Evolutionary conservation across 2,113 vertebrate genomes (phyloP).

Genomic region (Gallinago paraguaiae): DNA sequence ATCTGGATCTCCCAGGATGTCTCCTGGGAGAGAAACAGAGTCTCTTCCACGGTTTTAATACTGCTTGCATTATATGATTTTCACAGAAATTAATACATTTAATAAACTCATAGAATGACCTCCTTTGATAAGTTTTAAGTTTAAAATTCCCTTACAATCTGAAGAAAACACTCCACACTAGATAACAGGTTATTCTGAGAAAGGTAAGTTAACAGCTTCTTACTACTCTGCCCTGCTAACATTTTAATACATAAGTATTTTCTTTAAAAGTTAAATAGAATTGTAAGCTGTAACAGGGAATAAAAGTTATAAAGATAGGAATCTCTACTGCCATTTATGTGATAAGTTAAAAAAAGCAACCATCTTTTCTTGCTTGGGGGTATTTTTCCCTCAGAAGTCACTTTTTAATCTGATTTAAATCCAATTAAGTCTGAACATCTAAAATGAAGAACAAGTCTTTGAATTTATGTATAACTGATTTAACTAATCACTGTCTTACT

Average conservation of each 20-base stretch:
- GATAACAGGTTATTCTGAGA: not conserved
- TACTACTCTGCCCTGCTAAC: not conserved
- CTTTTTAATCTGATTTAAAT: constrained; percentile 67
- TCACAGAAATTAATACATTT: not conserved
- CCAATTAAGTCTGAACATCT: constrained; percentile 61
- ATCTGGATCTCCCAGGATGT: not conserved
- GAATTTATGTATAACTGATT: constrained; percentile 59
- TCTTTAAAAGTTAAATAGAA: constrained; percentile 13
- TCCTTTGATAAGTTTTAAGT: not conserved
- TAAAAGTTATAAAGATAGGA: constrained; percentile 37
- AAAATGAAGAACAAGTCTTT: constrained; percentile 58
- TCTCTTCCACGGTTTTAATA: not conserved
- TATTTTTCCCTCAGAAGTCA: constrained; percentile 55
- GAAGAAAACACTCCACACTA: not conserved
- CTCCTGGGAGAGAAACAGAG: not conserved
- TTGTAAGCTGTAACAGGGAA: not conserved
- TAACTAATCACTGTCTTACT: constrained; percentile 32
- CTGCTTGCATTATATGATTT: not conserved
- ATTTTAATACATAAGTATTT: not conserved
- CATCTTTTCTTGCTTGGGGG: constrained; percentile 37
- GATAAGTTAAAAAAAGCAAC: constrained; percentile 34
- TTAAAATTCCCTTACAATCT: not conserved
- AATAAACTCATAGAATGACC: not conserved
- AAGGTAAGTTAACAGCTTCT: not conserved
- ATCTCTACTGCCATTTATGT: constrained; percentile 21